These are phyloP conservation scores for Melipona beecheii DNA, from an alignment of 2,888 invertebrate genomes.

Conservation along the genomic window DNA sequence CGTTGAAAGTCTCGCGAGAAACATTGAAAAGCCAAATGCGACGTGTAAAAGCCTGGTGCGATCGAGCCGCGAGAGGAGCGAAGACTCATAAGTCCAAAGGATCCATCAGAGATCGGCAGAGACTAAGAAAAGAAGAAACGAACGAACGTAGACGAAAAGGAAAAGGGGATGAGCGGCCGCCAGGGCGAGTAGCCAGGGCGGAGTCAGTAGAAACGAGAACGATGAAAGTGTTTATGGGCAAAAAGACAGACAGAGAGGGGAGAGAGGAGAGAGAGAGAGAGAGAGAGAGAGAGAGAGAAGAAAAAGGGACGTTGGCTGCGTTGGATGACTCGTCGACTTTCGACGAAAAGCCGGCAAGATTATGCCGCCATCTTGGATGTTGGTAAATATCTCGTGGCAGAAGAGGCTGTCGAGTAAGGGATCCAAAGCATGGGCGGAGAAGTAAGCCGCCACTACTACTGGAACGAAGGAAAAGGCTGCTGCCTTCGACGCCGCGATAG, in stretches of 20 bases:
- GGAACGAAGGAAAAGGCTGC: neutral
- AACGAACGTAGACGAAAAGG: neutral
- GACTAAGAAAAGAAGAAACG: slow-evolving; percentile 11
- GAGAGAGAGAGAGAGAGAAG: neutral
- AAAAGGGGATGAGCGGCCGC: neutral
- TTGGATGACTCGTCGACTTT: slow-evolving; percentile 77
- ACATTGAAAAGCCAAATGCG: neutral
- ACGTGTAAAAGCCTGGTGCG: neutral
- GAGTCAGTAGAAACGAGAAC: slow-evolving; percentile 51
- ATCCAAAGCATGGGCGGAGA: slow-evolving; percentile 66
- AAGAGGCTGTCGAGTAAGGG: slow-evolving; percentile 72
- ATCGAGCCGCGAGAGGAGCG: slow-evolving; percentile 17
- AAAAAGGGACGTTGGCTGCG: slow-evolving; percentile 61
- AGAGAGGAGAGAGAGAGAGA: too few species aligned
- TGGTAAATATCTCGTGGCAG: slow-evolving; percentile 83
- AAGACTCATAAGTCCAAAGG: neutral
- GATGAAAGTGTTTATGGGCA: slow-evolving; percentile 69
- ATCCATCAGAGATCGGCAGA: neutral
- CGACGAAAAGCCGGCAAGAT: slow-evolving; percentile 78
- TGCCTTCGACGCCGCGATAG: slow-evolving; percentile 31
- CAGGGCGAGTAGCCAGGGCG: slow-evolving; percentile 24
- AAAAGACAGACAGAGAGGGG: neutral
- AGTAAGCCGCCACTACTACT: slow-evolving; percentile 65
- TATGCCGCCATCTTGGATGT: slow-evolving; percentile 84
- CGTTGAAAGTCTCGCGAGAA: neutral